Evolutionary conservation across 2,113 vertebrate genomes (phyloP).

Genomic region (Narcine bancroftii): DNA sequence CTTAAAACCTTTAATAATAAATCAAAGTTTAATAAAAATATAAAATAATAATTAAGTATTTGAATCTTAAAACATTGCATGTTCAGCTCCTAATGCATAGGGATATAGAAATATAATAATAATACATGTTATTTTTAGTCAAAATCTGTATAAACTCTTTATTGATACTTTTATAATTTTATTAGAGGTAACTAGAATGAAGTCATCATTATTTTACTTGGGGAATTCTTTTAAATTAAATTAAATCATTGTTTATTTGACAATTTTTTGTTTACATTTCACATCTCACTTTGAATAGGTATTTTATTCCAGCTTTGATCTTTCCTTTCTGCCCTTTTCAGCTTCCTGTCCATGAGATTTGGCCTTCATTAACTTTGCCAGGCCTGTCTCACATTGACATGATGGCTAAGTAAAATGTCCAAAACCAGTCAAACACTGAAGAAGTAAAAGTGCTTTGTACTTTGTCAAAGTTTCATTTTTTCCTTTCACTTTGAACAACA

Average conservation of each 20-base stretch:
- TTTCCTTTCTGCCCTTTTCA: neutral
- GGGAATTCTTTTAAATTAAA: neutral
- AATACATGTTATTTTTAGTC: neutral
- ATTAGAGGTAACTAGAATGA: neutral
- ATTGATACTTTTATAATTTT: constrained; percentile 1
- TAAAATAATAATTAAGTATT: no score
- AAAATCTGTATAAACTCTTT: neutral
- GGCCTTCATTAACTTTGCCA: neutral
- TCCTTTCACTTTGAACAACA: neutral
- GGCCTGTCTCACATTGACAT: neutral
- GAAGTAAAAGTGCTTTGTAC: neutral
- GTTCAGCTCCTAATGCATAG: neutral
- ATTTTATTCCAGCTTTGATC: neutral
- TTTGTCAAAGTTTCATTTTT: neutral
- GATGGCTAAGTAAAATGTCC: neutral
- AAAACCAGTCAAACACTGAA: neutral
- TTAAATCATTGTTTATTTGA: neutral
- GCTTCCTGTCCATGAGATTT: neutral
- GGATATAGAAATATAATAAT: neutral
- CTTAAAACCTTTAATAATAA: neutral
- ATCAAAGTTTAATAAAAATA: no score
- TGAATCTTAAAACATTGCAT: neutral
- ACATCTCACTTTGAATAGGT: neutral
- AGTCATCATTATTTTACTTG: neutral
- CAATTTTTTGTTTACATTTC: neutral